Conservation (phyloP, 2,797 vertebrate species). For the Poecilia wingei region DNA sequence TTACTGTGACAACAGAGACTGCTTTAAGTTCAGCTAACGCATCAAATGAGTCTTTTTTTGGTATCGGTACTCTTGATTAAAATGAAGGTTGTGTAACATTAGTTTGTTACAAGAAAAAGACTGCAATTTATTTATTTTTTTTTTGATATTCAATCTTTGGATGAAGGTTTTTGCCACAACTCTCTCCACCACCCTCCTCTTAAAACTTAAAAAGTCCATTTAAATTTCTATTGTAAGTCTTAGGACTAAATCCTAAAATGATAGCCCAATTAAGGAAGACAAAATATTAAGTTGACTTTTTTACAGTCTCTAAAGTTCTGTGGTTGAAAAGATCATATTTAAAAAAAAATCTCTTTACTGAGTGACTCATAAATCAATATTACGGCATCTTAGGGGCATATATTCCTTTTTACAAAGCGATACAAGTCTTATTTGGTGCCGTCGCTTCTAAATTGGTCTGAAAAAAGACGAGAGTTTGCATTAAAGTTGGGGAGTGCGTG, state of each 20-base stretch:
- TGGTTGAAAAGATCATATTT: conserved; percentile 15
- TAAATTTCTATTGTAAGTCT: background rate
- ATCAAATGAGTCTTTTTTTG: conserved; percentile 41
- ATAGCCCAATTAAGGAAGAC: background rate
- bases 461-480: conserved; percentile 26
- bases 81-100: conserved; percentile 12
- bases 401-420: background rate
- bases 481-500: background rate
- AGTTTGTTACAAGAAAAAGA: conserved; percentile 2
- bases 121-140: background rate
- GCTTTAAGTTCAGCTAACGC: conserved; percentile 38
- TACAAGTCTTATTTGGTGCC: background rate
- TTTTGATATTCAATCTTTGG: conserved; percentile 9
- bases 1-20: conserved; percentile 39
- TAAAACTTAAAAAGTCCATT: background rate
- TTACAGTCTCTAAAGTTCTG: background rate
- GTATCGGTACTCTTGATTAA: conserved; percentile 38
- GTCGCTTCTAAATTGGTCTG: conserved; percentile 28
- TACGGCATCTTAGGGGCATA: conserved; percentile 16
- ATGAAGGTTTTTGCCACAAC: background rate
- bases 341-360: background rate
- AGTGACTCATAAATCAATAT: conserved; percentile 21
- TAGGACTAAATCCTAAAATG: conserved; percentile 6
- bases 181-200: no score
- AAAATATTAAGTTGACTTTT: conserved; percentile 1